phyloP scores from a whole-genome alignment of 2,888 invertebrate genomes.

The Amblyjoppa fuscipennis region DNA sequence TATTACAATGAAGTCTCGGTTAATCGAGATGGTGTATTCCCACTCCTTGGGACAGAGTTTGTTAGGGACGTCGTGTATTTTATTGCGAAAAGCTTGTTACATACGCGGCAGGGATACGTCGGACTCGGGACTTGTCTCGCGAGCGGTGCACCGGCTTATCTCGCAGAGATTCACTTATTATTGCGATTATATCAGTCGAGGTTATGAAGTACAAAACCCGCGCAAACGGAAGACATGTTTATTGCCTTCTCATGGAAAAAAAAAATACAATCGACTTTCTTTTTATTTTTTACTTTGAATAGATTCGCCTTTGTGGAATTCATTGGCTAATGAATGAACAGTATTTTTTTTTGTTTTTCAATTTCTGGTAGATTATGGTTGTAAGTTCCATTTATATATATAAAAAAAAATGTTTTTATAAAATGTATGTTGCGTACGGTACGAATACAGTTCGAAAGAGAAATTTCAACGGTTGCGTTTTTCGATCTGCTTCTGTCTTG shows the following conservation, averaged over 20 bases:
- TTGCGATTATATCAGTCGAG: slow-evolving; percentile 9
- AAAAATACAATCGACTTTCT: background rate
- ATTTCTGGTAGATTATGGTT: background rate
- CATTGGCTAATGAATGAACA: background rate
- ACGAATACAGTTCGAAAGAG: background rate
- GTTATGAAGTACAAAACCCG: slow-evolving; percentile 11
- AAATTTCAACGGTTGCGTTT: slow-evolving; percentile 5
- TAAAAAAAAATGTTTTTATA: background rate
- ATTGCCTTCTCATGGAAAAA: background rate
- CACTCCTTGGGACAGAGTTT: slow-evolving; percentile 2
- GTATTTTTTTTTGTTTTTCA: background rate
- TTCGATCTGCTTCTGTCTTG: background rate
- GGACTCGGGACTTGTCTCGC: slow-evolving; percentile 24
- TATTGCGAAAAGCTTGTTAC: slow-evolving; percentile 34
- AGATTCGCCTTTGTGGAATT: background rate
- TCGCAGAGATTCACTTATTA: slow-evolving; percentile 38
- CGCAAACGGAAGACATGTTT: background rate
- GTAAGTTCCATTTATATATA: background rate
- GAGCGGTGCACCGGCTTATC: slow-evolving; percentile 38
- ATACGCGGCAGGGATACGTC: slow-evolving; percentile 17
- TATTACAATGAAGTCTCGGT: slow-evolving; percentile 58
- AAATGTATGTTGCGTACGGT: background rate
- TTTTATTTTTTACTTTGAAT: background rate
- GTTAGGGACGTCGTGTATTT: slow-evolving; percentile 30
- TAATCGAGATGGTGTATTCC: slow-evolving; percentile 31